Evolutionary conservation across 1,140 invertebrate species (phyloP).

Genomic region (Meloidogyne chitwoodi): DNA sequence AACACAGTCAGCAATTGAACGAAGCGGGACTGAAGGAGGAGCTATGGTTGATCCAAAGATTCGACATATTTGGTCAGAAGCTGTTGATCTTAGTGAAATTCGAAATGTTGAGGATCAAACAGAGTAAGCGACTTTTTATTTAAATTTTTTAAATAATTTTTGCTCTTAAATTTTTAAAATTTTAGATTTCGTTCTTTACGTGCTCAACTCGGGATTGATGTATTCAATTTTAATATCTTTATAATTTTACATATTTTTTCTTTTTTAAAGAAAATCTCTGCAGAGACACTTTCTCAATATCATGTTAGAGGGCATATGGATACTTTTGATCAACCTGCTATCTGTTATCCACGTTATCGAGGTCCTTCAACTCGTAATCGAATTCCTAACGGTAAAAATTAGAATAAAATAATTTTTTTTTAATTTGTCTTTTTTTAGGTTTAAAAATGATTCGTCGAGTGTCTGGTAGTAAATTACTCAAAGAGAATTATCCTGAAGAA

Average conservation of each 20-base stretch:
- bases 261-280: conserved; percentile 45
- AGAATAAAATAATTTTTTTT: background rate
- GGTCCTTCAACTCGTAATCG: conserved; percentile 48
- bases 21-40: background rate
- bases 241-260: background rate
- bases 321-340: conserved; percentile 52
- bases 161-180: background rate
- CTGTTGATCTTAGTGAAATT: conserved; percentile 48
- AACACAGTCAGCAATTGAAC: background rate
- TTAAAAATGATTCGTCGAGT: conserved; percentile 54
- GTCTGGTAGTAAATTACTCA: conserved; percentile 52
- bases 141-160: too few relatives aligned
- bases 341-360: conserved; percentile 53
- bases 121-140: conserved; percentile 17
- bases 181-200: conserved; percentile 40
- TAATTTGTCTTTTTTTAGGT: background rate
- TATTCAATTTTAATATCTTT: conserved; percentile 21
- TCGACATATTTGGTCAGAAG: conserved; percentile 46
- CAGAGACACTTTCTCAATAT: conserved; percentile 51
- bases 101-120: conserved; percentile 49
- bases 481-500: conserved; percentile 53
- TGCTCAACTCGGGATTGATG: conserved; percentile 49
- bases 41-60: conserved; percentile 44
- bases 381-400: conserved; percentile 34
- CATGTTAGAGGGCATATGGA: conserved; percentile 55